Base-by-base conservation (phyloP, 2,888 invertebrate species). In the Cheilosia urbana region DNA sequence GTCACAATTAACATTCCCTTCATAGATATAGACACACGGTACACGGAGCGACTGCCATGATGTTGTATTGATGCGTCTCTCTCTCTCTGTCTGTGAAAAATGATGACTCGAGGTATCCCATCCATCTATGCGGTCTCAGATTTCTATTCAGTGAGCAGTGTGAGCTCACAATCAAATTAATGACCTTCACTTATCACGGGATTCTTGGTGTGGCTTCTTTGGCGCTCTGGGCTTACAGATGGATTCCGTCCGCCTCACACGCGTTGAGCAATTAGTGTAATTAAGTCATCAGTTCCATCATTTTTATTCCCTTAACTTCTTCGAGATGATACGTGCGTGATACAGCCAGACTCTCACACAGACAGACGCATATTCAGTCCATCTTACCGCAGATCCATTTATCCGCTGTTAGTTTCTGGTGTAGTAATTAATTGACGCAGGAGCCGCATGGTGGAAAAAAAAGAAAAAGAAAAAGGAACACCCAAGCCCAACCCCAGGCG, bases 221-320 rank as follows among this genome's bases (percentile, higher is more conserved):
- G 58, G 69, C 60, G 63, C 72, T 72, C 65, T 69, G 69, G 62
- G 81, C 63, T 65, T 58, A 58, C 63, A 75, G 37, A 55, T 51
- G 69, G 5, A 65, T 71, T 34, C 30, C 15, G 21, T 51, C 40
- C 53, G 45, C 58, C 68, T 80, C 72, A 80, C 80, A 85, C 80
- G 80, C 85, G 76, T 76, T 80, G 75, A 72, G 85, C 85, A 85
- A 85, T 85, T 85, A 85, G 80, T 85, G 85, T 85, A 85, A 85
- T 85, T 85, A 85, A 85, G 85, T 85, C 80, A 85, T 80, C 84
- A 85, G 76, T 80, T 85, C 80, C 75, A 80, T 85, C 76, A 80
- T 80, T 85, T 85, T 76, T 80, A 76, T 85, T 73, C 78, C 63
- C 72, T 9, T 9, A 69, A 75, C 47, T 69, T 27, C 27, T 65